Base-by-base conservation (phyloP, 1,140 invertebrate species). In the Pseudomyrmex pallidus region DNA sequence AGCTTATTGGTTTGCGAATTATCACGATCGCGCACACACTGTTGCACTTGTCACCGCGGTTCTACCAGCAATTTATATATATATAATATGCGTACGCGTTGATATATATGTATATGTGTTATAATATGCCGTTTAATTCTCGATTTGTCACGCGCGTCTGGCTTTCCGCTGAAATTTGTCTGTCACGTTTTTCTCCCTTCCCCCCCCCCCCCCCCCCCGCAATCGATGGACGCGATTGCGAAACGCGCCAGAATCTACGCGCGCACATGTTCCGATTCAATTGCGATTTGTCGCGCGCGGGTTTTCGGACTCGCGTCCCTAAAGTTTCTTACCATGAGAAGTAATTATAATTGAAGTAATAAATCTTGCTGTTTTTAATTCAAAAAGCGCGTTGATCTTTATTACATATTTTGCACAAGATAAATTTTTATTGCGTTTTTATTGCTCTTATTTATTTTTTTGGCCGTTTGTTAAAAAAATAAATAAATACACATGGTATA, bases 221-320 rank as follows among this genome's bases (percentile, higher is more conserved):
- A 56, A 66, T 77, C 15, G 7, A 35, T 15, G 5, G 15, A 35
- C 35, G 5, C 4, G 35, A 35, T 35, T 35, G 35, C 35, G 5
- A 62, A 15, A 15, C 1, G 35, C 15, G 13, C 35, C 25, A 84
- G 22, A 62, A 62, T 63, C 12, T 35, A 35, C 35, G 35, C 25
- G 61, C 25, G 17, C 56, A 35, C 2, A 25, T 25, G 54, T 72
- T n/a, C 13, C 70, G 12, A 59, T 74, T 76, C 63, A 20, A 73
- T 86, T 73, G 57, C 52, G 20, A 86, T 74, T 78, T 10, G 46
- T 78, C 17, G 13, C 56, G 52, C 17, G 13, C 56, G 52, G 9
- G 20, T 46, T 44, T 52, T 4, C 13, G 20, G n/a, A 2, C 1
- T 74, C 12, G 12, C 12, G 25, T 50, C 15, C 15, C 1, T 3